These are phyloP conservation scores for Botia almorhae DNA, from an alignment of 2,797 vertebrate species.

Conservation along the genomic window DNA sequence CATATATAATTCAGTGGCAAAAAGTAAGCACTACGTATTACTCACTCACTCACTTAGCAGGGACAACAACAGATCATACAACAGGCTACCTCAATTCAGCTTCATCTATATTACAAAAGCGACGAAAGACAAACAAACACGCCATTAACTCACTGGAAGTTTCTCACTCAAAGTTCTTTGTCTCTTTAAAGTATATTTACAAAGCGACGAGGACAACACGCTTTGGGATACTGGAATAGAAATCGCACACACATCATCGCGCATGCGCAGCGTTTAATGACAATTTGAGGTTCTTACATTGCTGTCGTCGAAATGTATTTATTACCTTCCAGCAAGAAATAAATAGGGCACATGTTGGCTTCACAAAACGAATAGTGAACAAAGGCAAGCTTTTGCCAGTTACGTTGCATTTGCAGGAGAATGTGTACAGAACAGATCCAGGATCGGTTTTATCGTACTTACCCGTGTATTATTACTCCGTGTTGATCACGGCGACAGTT, in stretches of 20 bases:
- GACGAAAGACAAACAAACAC: not conserved
- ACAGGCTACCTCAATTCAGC: not conserved
- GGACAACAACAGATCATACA: conserved; percentile 6
- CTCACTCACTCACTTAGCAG: conserved; percentile 2
- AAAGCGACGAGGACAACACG: not conserved
- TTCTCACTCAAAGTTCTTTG: not conserved
- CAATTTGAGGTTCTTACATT: not conserved
- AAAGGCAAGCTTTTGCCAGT: too few species aligned
- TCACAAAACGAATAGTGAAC: not conserved
- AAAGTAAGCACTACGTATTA: too few species aligned
- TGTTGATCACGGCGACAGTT: not conserved
- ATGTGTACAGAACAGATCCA: not conserved
- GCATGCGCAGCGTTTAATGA: conserved; percentile 30
- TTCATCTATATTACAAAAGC: not conserved
- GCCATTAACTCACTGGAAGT: not conserved
- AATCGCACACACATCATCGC: conserved; percentile 1
- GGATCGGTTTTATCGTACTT: not conserved
- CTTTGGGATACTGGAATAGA: conserved; percentile 3
- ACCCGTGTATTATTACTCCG: not conserved
- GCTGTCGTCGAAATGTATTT: not conserved
- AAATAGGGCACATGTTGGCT: not conserved
- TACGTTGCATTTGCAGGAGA: too few species aligned
- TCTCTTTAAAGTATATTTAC: not conserved
- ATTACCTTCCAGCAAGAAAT: too few species aligned
- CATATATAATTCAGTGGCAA: not conserved